phyloP scores from a whole-genome alignment of 1,140 invertebrate species.

The Heliconius nattereri region DNA sequence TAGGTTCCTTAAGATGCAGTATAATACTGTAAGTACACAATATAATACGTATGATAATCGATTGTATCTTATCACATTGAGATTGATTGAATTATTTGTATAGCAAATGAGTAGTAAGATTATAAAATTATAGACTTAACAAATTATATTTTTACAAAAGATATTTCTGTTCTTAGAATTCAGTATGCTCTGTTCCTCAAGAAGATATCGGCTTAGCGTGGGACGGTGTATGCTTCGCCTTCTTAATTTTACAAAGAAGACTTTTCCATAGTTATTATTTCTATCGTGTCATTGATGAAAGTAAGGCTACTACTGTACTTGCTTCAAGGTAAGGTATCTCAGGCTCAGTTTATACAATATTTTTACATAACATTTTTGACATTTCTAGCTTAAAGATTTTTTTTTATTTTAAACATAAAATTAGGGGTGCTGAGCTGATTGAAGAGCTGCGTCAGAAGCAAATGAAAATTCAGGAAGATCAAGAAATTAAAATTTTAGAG shows the following conservation, averaged over 20 bases:
- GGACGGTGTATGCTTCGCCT: constrained; percentile 97
- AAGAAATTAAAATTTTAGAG: constrained; percentile 92
- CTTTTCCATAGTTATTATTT: constrained; percentile 98
- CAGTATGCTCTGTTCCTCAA: constrained; percentile 86
- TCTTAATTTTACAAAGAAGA: constrained; percentile 94
- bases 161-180: constrained; percentile 48
- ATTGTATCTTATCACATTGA: background rate
- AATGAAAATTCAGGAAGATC: constrained; percentile 92
- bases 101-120: too few species aligned
- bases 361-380: background rate
- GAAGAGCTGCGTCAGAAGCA: constrained; percentile 94
- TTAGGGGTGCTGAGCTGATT: constrained; percentile 95
- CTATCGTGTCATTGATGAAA: constrained; percentile 96
- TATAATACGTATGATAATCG: background rate
- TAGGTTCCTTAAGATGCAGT: constrained; percentile 72
- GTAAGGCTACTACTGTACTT: constrained; percentile 95
- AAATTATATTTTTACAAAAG: too few species aligned
- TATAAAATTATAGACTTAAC: too few species aligned
- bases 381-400: background rate
- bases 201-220: constrained; percentile 93
- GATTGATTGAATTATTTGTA: too few species aligned
- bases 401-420: background rate
- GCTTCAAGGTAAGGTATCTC: constrained; percentile 87
- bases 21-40: constrained; percentile 52
- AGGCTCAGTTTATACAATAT: background rate